Base-by-base conservation (phyloP, 1,140 invertebrate species). In the Achatina immaculata region DNA sequence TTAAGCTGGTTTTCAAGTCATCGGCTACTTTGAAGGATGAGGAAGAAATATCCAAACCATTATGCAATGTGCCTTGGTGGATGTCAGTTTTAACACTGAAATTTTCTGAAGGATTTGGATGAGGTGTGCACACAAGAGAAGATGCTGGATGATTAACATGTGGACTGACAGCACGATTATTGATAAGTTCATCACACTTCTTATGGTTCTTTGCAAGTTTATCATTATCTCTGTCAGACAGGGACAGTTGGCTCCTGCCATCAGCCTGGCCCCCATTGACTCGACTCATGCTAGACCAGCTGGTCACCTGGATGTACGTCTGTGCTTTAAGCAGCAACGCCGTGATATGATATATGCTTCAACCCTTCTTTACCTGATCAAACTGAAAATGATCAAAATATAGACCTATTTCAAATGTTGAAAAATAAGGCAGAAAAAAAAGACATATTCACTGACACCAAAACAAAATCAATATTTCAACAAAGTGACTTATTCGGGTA, bases 331-430 rank as follows among this genome's bases (percentile, higher is more conserved):
- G 68, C 58, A 86, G 85, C 78, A 87, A 76, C 31, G 68, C 65
- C 80, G 83, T 86, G 74, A 86, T 88, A 28, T 85, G 83, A 34
- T 85, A 78, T 71, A 87, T 88, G 40, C 87, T 87, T 42, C 48
- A 73, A 45, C 86, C 84, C 48, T 88, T 34, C 88, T 89, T 78
- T 68, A 88, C 85, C 58, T 76, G 28, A 78, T 69, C 6, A 19
- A 82, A 58, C 45, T 71, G n/a, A 79, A 34, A 65, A 19, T 51
- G 34, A 36, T 2, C 21, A 34, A 36, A 68, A 36, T 14, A 6
- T 34, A 38, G 14, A 31, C n/a, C 28, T 68, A 14, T 34, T 6
- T 68, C 4, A 34, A 68, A 36, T 68, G 7, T 36, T 31, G 24
- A 16, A 34, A 36, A n/a, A n/a, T 24, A 21, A 21, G 4, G 21